A percentile compares a stretch with the other conserved stretches of the same genome.
These are phyloP conservation scores for Diabrotica undecimpunctata DNA, from an alignment of 1,140 invertebrate genomes.

Conservation along the genomic window DNA sequence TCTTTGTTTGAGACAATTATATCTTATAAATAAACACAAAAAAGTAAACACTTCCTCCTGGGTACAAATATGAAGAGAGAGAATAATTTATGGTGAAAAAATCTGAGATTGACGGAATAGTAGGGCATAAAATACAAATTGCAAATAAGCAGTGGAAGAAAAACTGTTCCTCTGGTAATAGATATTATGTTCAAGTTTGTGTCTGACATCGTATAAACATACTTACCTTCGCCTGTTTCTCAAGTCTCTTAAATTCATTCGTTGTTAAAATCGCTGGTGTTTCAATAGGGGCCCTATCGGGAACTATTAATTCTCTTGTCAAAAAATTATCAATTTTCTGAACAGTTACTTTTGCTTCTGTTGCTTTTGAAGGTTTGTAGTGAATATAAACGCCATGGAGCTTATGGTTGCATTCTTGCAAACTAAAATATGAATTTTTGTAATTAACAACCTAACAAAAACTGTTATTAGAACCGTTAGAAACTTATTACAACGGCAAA, in stretches of 20 bases:
- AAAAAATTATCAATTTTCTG: slow-evolving; percentile 25
- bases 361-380: slow-evolving; percentile 22
- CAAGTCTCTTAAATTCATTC: slow-evolving; percentile 37
- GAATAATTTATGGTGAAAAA: too few relatives aligned
- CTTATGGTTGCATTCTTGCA: slow-evolving; percentile 26
- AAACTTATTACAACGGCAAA: too few relatives aligned
- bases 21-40: too few relatives aligned
- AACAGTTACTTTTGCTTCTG: slow-evolving; percentile 34
- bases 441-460: not conserved
- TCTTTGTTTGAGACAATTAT: too few relatives aligned
- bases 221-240: slow-evolving; percentile 39
- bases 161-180: not conserved
- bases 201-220: not conserved
- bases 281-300: slow-evolving; percentile 35
- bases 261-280: slow-evolving; percentile 35
- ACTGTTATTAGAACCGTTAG: too few relatives aligned
- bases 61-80: too few relatives aligned
- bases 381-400: slow-evolving; percentile 26
- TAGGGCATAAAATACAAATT: too few relatives aligned
- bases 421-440: slow-evolving; percentile 5
- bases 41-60: too few relatives aligned
- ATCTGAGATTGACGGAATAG: too few relatives aligned
- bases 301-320: slow-evolving; percentile 34
- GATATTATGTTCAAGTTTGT: not conserved
- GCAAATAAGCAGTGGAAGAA: not conserved